Evolutionary conservation across 1,140 invertebrate genomes (phyloP), one percentile per base, ranked within the genome.

Genomic region (Tribolium castaneum): DNA sequence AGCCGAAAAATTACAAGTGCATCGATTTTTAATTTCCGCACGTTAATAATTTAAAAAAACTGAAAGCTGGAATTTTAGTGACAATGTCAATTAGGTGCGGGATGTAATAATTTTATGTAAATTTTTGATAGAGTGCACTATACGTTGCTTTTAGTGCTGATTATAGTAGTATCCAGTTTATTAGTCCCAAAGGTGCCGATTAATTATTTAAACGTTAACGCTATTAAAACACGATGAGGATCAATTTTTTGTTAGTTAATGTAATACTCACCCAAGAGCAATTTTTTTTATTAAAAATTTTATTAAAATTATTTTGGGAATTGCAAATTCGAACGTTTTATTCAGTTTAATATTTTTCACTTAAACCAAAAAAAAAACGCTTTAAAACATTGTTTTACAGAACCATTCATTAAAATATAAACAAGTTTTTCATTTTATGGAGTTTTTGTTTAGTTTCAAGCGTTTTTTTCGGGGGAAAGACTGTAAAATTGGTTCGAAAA

Each of bases 121-220:
- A 66, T 66, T 66, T 66, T 66, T 66, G 35, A 66, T 66, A 35
- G n/a, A 35, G 5, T 5, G 25, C n/a, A 35, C 59, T 59, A 59
- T 59, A 12, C 22, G 19, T 12, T 35, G 59, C 59, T 66, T 66
- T 66, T 66, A 59, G 25, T 13, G 30, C 14, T 66, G 59, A 66
- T 66, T 66, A 66, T 34, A 39, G 35, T 66, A 14, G 25, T 39
- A 35, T 66, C 59, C 10, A 35, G 59, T 66, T 66, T 66, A 66
- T 35, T 34, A 35, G 59, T 35, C 59, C 59, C 59, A n/a, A 12
- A n/a, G 14, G 59, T 34, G 59, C n/a, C 9, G 25, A 14, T 66
- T 25, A 34, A 66, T 66, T 66, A 35, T 59, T 66, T 66, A 66
- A 66, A 34, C n/a, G n/a, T 66, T 66, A 66, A 66, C 30, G 30